Percentiles rank a stretch among this genome's conserved stretches.
Conservation (phyloP, 2,797 vertebrate species). For the Lithobates sylvaticus region DNA sequence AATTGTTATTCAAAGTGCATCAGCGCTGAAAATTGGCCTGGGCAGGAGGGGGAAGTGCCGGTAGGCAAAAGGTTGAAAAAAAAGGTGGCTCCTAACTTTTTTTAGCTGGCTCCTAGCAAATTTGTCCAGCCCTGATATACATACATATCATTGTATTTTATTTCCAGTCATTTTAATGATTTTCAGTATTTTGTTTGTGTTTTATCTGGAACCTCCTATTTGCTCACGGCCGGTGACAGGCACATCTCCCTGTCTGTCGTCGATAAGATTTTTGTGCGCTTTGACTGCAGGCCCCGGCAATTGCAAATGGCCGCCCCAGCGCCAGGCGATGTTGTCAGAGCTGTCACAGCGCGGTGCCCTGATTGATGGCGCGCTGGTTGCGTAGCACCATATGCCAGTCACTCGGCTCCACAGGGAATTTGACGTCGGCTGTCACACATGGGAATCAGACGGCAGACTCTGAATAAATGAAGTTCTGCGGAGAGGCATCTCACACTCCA, state of each 20-base stretch:
- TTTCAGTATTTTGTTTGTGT: no score
- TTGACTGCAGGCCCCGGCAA: background rate
- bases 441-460: background rate
- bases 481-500: background rate
- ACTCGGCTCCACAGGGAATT: background rate
- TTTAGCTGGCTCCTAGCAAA: no score
- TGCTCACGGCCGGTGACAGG: background rate
- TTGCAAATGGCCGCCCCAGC: background rate
- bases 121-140: no score
- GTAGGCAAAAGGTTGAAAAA: no score
- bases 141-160: no score
- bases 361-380: conserved; percentile 11
- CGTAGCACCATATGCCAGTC: conserved; percentile 7
- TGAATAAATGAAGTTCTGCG: background rate
- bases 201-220: no score
- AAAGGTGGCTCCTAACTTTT: no score
- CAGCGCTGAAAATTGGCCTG: no score
- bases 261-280: background rate
- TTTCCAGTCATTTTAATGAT: no score
- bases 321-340: background rate
- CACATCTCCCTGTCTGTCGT: background rate
- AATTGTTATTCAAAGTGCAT: no score
- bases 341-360: background rate
- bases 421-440: conserved; percentile 8
- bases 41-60: no score